These are phyloP conservation scores for Galeopsomyia nigrocyanea DNA, from an alignment of 2,888 invertebrate genomes.

Conservation along the genomic window DNA sequence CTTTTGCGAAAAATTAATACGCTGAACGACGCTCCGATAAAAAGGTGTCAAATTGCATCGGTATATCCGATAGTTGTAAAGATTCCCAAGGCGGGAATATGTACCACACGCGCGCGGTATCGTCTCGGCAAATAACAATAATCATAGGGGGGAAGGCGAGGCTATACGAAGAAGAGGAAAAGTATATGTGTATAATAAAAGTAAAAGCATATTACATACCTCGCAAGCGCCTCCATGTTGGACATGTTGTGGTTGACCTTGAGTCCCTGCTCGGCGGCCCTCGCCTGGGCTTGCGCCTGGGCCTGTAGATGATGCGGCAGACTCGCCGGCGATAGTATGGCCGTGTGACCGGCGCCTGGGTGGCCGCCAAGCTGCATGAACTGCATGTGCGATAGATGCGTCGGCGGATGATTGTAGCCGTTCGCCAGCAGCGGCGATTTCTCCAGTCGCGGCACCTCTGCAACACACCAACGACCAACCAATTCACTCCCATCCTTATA, in stretches of 20 bases:
- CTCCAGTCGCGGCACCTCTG: constrained; percentile 91
- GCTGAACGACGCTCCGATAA: too few species aligned
- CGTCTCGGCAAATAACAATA: constrained; percentile 4
- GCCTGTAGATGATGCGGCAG: constrained; percentile 80
- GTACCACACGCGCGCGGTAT: too few species aligned
- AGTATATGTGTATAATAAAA: neutral
- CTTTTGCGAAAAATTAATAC: too few species aligned
- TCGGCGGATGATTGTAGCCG: constrained; percentile 94
- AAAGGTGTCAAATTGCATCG: too few species aligned
- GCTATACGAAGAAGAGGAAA: neutral
- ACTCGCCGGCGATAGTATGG: constrained; percentile 91
- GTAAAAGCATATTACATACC: constrained; percentile 70
- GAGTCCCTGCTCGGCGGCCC: constrained; percentile 81
- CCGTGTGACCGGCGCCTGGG: constrained; percentile 78
- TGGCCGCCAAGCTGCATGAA: constrained; percentile 91
- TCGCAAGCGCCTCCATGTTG: constrained; percentile 91
- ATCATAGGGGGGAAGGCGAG: neutral
- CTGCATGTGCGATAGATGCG: constrained; percentile 92
- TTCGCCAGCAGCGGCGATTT: constrained; percentile 93
- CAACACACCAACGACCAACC: constrained; percentile 8
- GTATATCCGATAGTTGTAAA: too few species aligned
- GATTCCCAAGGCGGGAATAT: too few species aligned
- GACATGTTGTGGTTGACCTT: constrained; percentile 84
- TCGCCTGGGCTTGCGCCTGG: constrained; percentile 74
- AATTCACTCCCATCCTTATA: too few species aligned